These are phyloP conservation scores for Cosmopolites sordidus DNA, from an alignment of 2,888 invertebrate species.

Conservation along the genomic window DNA sequence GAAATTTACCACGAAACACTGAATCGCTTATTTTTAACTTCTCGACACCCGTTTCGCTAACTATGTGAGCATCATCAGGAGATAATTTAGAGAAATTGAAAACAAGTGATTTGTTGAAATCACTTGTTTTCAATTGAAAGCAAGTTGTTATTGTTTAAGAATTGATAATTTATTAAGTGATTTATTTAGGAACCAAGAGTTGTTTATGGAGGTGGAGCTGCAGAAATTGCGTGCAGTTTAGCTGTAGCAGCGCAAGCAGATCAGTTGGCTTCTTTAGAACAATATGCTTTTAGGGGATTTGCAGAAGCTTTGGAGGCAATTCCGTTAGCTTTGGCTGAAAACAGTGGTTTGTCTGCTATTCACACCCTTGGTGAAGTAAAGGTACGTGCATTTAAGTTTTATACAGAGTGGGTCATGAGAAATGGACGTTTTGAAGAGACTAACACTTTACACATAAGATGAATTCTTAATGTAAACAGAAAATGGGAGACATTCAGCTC, in stretches of 20 bases:
- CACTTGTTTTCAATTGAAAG: too few species aligned
- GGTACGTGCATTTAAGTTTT: slow-evolving; percentile 29
- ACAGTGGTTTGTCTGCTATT: slow-evolving; percentile 90
- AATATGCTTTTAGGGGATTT: slow-evolving; percentile 95
- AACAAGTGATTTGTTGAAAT: background rate
- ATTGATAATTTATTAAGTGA: too few species aligned
- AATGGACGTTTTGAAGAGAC: background rate
- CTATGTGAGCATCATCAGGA: too few species aligned
- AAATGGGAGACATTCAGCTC: too few species aligned
- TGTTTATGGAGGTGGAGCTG: slow-evolving; percentile 97
- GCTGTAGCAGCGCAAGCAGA: slow-evolving; percentile 88
- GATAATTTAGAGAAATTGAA: too few species aligned
- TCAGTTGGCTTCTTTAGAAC: slow-evolving; percentile 83
- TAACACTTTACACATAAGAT: too few species aligned
- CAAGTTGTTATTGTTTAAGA: too few species aligned
- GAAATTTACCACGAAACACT: background rate
- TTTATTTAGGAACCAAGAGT: slow-evolving; percentile 68
- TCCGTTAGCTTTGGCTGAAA: slow-evolving; percentile 94
- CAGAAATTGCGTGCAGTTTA: slow-evolving; percentile 91
- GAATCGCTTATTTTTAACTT: too few species aligned
- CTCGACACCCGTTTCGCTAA: too few species aligned
- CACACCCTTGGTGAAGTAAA: slow-evolving; percentile 88
- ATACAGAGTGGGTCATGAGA: too few species aligned
- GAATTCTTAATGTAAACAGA: too few species aligned
- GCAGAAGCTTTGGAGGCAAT: slow-evolving; percentile 93